A percentile compares a stretch with the other conserved stretches of the same genome.
Evolutionary conservation across 1,140 invertebrate species (phyloP).

Genomic region (Solenopsis fugax): DNA sequence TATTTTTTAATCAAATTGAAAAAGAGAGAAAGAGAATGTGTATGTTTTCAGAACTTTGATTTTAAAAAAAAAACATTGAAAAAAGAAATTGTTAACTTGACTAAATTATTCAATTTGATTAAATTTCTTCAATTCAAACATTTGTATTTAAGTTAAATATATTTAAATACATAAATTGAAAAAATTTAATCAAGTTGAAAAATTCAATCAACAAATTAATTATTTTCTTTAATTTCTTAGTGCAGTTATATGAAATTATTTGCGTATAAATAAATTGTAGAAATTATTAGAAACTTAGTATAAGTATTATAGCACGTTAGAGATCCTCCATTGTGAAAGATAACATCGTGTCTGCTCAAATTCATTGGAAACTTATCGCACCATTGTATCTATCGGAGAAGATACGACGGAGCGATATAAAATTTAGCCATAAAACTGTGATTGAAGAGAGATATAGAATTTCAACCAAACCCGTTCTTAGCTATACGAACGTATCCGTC

Average conservation of each 20-base stretch:
- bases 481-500: neutral
- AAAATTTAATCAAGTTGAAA: too few species aligned
- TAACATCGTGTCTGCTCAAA: neutral
- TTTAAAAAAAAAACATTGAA: neutral
- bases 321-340: neutral
- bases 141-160: too few species aligned
- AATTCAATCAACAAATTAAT: too few species aligned
- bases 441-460: neutral
- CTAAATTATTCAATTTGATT: too few species aligned
- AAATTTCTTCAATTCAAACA: too few species aligned
- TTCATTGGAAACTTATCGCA: slow-evolving; percentile 16
- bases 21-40: neutral
- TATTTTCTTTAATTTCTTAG: too few species aligned
- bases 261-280: neutral
- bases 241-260: neutral
- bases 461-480: neutral
- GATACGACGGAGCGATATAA: slow-evolving; percentile 11
- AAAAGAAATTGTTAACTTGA: too few species aligned
- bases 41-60: neutral
- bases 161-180: too few species aligned
- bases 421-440: slow-evolving; percentile 16
- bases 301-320: neutral
- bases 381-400: neutral
- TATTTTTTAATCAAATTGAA: neutral
- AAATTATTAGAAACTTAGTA: neutral